These are phyloP conservation scores for Nephila pilipes DNA, from an alignment of 1,140 invertebrate species.

Conservation along the genomic window DNA sequence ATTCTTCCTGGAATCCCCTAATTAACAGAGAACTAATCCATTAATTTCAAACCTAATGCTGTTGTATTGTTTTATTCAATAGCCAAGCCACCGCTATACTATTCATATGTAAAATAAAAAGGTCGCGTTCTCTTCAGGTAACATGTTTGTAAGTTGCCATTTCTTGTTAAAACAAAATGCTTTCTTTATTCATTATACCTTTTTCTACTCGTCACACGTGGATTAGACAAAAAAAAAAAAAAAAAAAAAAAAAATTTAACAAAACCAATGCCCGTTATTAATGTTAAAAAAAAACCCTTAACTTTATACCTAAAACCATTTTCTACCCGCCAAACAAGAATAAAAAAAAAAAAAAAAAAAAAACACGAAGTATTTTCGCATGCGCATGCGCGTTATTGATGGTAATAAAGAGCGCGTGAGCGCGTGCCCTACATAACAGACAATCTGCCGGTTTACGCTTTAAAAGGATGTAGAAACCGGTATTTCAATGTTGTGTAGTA, in stretches of 20 bases:
- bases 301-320: not conserved
- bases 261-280: no score
- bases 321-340: not conserved
- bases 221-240: not conserved
- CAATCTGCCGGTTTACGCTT: not conserved
- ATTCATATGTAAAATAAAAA: conserved; percentile 34
- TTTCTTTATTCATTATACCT: not conserved
- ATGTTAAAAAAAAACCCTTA: not conserved
- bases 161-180: not conserved
- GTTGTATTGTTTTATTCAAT: not conserved
- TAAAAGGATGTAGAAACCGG: not conserved
- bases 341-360: no score
- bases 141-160: not conserved
- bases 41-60: not conserved
- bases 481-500: not conserved
- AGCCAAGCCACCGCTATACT: not conserved
- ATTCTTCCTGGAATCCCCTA: not conserved
- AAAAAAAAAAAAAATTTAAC: no score
- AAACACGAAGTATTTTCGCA: not conserved
- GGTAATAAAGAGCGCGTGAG: not conserved
- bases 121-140: not conserved
- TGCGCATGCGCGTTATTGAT: not conserved
- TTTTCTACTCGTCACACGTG: not conserved
- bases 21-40: not conserved
- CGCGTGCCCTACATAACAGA: not conserved